Conservation (phyloP, 2,888 invertebrate species). For the Ophion obscuratus region DNA sequence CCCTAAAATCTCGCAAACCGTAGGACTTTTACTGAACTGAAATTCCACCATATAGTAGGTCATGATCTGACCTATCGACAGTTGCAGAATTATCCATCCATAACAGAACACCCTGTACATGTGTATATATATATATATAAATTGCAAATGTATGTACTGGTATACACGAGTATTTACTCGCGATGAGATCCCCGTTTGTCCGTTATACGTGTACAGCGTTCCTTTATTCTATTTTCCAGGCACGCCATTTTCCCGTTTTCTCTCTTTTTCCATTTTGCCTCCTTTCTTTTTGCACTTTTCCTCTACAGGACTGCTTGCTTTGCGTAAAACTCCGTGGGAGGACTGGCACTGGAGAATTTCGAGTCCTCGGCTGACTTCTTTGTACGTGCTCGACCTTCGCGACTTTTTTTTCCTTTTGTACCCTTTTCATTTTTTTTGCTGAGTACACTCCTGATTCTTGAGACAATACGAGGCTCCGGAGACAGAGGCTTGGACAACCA, state of each 20-base stretch:
- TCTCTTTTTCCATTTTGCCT: neutral
- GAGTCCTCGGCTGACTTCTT: constrained; percentile 31
- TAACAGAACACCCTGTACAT: no score
- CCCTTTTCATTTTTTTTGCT: constrained; percentile 20
- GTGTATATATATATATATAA: neutral
- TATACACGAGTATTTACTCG: constrained; percentile 3
- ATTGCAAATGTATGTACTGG: no score
- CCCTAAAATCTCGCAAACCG: no score
- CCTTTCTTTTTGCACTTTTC: constrained; percentile 22
- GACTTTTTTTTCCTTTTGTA: constrained; percentile 24
- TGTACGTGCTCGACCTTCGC: constrained; percentile 59
- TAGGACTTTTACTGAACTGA: no score
- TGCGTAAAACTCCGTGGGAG: no score
- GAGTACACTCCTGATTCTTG: constrained; percentile 37
- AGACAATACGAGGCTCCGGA: constrained; percentile 74
- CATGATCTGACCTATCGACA: no score
- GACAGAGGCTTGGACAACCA: constrained; percentile 67
- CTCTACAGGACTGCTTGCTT: neutral
- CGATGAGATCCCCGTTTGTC: neutral
- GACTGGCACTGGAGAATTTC: neutral
- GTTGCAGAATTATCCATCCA: no score
- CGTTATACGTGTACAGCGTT: constrained; percentile 1
- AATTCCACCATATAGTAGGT: no score
- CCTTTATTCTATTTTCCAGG: constrained; percentile 17
- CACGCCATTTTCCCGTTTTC: neutral